Percentiles rank a stretch among this genome's conserved stretches.
Conservation (phyloP, 2,113 vertebrate species). For the Martes martes region DNA sequence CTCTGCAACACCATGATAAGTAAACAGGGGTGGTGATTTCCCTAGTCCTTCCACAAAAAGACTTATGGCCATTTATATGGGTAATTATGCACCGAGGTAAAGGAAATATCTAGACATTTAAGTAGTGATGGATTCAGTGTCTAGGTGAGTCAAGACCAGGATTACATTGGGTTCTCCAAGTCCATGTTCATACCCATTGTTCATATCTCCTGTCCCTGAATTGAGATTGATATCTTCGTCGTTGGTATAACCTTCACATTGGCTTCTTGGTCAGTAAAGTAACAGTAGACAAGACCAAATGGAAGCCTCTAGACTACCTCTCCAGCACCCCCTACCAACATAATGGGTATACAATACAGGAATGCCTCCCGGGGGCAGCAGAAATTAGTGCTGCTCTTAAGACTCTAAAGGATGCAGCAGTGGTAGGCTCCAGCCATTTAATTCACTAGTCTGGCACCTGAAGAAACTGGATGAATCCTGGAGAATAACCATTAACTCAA, state of each 20-base stretch:
- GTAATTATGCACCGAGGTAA: neutral
- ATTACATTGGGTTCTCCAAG: neutral
- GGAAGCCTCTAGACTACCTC: neutral
- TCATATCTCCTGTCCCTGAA: neutral
- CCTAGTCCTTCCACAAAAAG: neutral
- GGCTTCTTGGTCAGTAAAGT: neutral
- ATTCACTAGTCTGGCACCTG: neutral
- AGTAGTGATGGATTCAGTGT: neutral
- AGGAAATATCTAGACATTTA: neutral
- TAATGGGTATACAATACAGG: neutral
- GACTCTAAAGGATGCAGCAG: neutral
- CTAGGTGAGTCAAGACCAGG: neutral
- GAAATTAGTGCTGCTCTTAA: neutral
- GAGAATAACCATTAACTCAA: neutral
- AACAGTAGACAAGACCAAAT: neutral
- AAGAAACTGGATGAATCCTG: neutral
- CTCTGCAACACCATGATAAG: neutral
- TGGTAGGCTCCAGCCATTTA: neutral
- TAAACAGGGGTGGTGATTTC: neutral
- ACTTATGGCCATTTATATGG: neutral
- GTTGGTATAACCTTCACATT: neutral
- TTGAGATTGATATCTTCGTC: neutral
- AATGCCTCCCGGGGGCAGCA: neutral
- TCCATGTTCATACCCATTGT: neutral
- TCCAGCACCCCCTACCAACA: neutral